These are phyloP conservation scores for Osmerus eperlanus DNA, from an alignment of 2,113 vertebrate genomes.

Conservation along the genomic window DNA sequence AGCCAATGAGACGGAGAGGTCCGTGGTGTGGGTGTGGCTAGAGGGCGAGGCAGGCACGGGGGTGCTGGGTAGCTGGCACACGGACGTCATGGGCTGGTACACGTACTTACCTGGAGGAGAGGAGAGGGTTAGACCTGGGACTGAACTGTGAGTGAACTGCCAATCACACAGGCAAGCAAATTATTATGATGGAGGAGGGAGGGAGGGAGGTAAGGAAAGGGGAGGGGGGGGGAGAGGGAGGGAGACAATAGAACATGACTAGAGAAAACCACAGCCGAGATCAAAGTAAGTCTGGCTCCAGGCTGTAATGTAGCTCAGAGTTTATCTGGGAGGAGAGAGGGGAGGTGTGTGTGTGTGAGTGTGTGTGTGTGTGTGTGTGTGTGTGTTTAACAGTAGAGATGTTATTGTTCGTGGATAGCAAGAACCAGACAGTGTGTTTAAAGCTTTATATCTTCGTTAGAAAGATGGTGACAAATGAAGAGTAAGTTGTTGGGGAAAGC, in stretches of 20 bases:
- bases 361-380: no score
- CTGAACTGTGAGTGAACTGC: background rate
- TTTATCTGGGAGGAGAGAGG: no score
- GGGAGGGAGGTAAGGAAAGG: background rate
- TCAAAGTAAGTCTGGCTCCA: no score
- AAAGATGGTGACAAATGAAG: no score
- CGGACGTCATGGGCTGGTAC: constrained; percentile 78
- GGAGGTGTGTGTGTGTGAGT: no score
- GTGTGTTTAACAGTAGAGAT: no score
- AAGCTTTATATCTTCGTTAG: no score
- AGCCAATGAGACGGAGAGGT: constrained; percentile 79
- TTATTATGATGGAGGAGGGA: background rate
- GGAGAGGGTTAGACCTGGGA: background rate
- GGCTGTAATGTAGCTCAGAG: no score
- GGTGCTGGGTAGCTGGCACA: constrained; percentile 82
- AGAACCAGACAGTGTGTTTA: no score
- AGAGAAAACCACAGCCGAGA: no score
- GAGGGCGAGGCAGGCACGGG: constrained; percentile 73
- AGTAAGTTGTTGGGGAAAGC: no score
- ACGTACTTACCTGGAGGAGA: constrained; percentile 80
- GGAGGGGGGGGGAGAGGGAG: background rate
- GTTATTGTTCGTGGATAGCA: no score
- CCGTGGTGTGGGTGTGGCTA: constrained; percentile 74
- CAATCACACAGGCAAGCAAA: background rate
- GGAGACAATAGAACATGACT: background rate